These are phyloP conservation scores for Scartelaos histophorus DNA, from an alignment of 2,113 vertebrate genomes.

Conservation along the genomic window DNA sequence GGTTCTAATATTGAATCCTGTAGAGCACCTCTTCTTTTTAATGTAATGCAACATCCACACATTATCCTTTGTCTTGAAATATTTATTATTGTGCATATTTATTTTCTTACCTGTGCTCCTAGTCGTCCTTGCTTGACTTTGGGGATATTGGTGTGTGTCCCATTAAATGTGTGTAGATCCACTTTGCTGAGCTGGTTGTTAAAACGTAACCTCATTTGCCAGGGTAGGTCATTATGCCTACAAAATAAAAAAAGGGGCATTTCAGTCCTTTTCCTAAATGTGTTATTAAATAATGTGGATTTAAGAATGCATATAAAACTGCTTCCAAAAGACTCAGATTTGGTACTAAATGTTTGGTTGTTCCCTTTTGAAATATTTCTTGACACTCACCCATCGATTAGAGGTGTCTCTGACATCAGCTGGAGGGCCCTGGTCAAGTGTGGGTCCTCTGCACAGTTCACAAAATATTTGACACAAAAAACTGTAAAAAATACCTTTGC, in stretches of 20 bases:
- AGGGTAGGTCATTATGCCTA: constrained; percentile 95
- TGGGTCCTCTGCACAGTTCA: constrained; percentile 45
- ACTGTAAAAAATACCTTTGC: constrained; percentile 8
- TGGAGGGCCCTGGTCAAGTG: constrained; percentile 55
- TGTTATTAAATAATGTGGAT: background rate
- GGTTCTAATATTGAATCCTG: no score
- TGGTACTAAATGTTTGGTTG: background rate
- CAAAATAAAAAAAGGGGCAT: background rate
- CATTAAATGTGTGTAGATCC: constrained; percentile 73
- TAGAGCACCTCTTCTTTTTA: no score
- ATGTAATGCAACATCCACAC: no score
- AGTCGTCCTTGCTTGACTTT: constrained; percentile 84
- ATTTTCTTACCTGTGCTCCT: constrained; percentile 84
- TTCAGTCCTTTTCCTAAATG: background rate
- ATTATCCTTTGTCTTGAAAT: background rate
- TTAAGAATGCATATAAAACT: background rate
- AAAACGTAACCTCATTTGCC: constrained; percentile 82
- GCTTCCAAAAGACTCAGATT: background rate
- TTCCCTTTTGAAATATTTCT: background rate
- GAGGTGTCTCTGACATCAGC: constrained; percentile 79
- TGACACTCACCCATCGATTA: constrained; percentile 84
- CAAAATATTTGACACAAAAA: constrained; percentile 44
- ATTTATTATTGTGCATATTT: background rate
- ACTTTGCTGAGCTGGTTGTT: constrained; percentile 82
- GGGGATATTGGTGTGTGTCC: constrained; percentile 91